phyloP scores from a whole-genome alignment of 1,140 invertebrate genomes.

The Sweltsa coloradensis region DNA sequence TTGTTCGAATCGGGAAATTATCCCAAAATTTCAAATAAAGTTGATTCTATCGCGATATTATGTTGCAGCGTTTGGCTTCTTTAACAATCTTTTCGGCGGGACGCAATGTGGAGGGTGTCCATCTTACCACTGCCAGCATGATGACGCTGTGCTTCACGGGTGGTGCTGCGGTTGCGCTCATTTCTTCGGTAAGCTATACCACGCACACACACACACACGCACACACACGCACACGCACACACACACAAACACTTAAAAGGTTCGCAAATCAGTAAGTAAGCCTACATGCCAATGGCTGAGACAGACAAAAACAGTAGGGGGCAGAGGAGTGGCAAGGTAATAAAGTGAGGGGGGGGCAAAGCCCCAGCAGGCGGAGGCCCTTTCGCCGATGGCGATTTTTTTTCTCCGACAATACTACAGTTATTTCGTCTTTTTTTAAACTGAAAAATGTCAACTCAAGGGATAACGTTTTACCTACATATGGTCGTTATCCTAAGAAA shows the following conservation, averaged over 20 bases:
- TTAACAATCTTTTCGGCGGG: no score
- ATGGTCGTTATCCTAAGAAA: not conserved
- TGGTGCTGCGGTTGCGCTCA: slow-evolving; percentile 47
- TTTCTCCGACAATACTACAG: not conserved
- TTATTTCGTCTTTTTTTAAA: not conserved
- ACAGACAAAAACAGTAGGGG: not conserved
- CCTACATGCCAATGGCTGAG: not conserved
- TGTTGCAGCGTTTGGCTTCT: no score
- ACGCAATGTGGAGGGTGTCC: slow-evolving; percentile 29
- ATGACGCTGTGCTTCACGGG: slow-evolving; percentile 44
- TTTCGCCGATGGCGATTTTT: not conserved
- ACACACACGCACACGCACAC: not conserved
- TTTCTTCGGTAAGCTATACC: slow-evolving; percentile 30
- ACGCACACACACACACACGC: not conserved
- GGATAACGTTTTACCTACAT: not conserved
- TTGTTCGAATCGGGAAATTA: no score
- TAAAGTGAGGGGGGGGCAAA: not conserved
- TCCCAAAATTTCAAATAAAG: no score
- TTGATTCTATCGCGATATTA: no score
- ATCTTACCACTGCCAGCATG: slow-evolving; percentile 37
- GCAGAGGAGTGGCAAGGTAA: not conserved
- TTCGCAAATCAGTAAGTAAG: not conserved
- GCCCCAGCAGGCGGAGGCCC: not conserved
- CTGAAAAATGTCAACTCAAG: not conserved
- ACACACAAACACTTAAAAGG: not conserved